Percentiles rank a stretch among this genome's conserved stretches.
Evolutionary conservation across 2,797 vertebrate genomes (phyloP).

Genomic region (Chaenodraco wilsoni): DNA sequence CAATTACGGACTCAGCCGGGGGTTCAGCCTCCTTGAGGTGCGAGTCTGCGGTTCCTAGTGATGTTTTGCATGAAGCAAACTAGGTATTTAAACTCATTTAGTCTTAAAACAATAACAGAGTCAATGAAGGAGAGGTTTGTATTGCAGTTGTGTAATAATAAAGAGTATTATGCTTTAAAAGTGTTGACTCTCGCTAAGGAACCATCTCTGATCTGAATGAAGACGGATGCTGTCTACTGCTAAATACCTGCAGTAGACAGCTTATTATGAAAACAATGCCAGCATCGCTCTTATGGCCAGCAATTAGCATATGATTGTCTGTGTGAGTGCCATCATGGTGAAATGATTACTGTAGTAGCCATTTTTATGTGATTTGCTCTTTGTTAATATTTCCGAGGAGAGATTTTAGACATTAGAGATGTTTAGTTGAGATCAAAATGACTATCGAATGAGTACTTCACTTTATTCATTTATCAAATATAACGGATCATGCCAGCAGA

Average conservation of each 20-base stretch:
- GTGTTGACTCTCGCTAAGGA: background rate
- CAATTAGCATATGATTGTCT: too few relatives aligned
- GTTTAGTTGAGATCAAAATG: too few relatives aligned
- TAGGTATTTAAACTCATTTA: background rate
- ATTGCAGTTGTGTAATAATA: background rate
- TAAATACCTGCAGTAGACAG: background rate
- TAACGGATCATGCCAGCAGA: background rate
- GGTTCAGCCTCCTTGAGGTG: slow-evolving; percentile 14
- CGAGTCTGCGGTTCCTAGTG: background rate
- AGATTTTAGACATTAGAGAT: too few relatives aligned
- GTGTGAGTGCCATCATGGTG: too few relatives aligned
- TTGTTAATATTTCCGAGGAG: too few relatives aligned
- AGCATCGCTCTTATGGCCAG: too few relatives aligned
- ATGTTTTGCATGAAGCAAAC: background rate
- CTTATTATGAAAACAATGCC: background rate
- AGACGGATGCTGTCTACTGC: background rate
- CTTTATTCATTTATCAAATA: too few relatives aligned
- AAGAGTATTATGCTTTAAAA: background rate
- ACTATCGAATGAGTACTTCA: too few relatives aligned
- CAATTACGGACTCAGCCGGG: slow-evolving; percentile 52
- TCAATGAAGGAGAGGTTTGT: background rate
- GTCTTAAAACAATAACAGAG: background rate
- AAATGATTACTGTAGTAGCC: too few relatives aligned
- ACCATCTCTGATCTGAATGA: slow-evolving; percentile 1
- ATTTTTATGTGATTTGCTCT: too few relatives aligned